Conservation (phyloP, 2,888 invertebrate genomes). For the Tenodera sinensis region DNA sequence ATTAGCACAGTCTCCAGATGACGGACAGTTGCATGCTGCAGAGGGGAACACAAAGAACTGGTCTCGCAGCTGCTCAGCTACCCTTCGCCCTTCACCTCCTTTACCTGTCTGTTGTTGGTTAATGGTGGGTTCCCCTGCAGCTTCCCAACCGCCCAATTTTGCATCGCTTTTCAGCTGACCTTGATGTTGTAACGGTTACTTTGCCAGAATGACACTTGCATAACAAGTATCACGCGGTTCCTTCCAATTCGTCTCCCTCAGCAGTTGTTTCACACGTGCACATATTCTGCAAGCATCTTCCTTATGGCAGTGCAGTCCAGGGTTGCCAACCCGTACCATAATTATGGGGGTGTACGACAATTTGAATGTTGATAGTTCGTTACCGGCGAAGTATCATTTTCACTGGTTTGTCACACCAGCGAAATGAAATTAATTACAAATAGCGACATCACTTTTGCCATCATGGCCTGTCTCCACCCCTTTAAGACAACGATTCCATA, state of each 20-base stretch:
- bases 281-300: too few relatives aligned
- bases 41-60: not conserved
- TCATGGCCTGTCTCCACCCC: too few relatives aligned
- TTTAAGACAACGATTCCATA: too few relatives aligned
- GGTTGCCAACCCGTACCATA: too few relatives aligned
- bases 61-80: not conserved
- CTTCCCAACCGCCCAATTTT: not conserved
- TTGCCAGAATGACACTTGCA: not conserved
- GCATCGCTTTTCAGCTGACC: not conserved
- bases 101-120: not conserved
- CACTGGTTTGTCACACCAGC: too few relatives aligned
- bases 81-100: not conserved
- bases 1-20: not conserved
- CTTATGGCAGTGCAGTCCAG: too few relatives aligned
- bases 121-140: not conserved
- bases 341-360: too few relatives aligned
- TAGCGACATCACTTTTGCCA: too few relatives aligned
- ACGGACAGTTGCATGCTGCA: not conserved
- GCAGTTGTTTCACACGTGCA: not conserved
- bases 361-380: too few relatives aligned
- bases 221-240: too few relatives aligned
- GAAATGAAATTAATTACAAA: too few relatives aligned
- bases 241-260: not conserved
- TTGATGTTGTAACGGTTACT: not conserved
- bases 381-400: too few relatives aligned